Base-by-base conservation (phyloP, 2,113 vertebrate species). In the Lathamus discolor region DNA sequence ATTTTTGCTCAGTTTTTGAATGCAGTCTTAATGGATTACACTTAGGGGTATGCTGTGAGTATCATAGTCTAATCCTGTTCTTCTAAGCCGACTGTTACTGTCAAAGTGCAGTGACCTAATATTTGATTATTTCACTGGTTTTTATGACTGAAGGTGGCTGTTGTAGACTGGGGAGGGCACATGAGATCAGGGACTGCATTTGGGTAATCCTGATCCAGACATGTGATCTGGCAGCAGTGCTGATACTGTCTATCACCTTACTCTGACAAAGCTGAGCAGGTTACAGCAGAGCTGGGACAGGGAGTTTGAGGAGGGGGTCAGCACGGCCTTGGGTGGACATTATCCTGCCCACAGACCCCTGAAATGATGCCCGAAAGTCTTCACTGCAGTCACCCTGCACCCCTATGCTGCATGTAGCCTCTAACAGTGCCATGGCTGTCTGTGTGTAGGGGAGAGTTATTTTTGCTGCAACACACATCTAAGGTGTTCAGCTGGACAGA, bases 271-370 rank as follows among this genome's bases (percentile, higher is more conserved):
- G 61, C 70, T 4, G 7, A n/a, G 51, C 6, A 2, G 55, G 37
- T 39, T 17, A 1, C 35, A 35, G 55, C 86, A 12, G 31, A n/a
- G 33, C 48, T 49, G 23, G 39, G 39, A 9, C 12, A 5, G 35
- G 70, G 41, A 2, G 48, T 48, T 17, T n/a, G 68, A 52, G 76
- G 83, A 69, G 14, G 7, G 43, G 63, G 8, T 57, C 31, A 3
- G 5, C 54, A 37, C 1, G 2, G 49, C 25, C 35, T 37, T 0
- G 2, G 43, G 37, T 0, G 0, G 43, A 41, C 17, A 1, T 39
- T 13, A 1, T 49, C 24, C 52, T 78, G 24, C 55, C 55, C 0
- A 0, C 67, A 75, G 66, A 72, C 6, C 67, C 52, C 39, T 28
- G 57, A 24, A 44, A 20, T 3, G 33, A 49, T 24, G 43, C 79